Conservation (phyloP, 2,888 invertebrate species). For the Meganola albula region DNA sequence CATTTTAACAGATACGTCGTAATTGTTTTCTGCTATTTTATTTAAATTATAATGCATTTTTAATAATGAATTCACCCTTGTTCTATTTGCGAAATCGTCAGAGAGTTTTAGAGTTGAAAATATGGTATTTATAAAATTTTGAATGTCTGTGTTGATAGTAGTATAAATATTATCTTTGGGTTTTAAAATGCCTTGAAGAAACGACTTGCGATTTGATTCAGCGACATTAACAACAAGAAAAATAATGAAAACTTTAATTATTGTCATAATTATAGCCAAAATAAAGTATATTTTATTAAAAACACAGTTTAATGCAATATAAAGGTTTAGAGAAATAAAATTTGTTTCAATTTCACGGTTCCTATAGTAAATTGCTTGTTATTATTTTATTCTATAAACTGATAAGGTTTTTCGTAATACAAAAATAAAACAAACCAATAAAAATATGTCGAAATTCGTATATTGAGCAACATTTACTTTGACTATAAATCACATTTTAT, state of each 20-base stretch:
- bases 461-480: constrained; percentile 18
- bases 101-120: background rate
- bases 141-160: background rate
- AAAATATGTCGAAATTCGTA: constrained; percentile 8
- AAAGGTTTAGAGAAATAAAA: background rate
- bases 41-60: constrained; percentile 27
- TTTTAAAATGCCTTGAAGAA: constrained; percentile 6
- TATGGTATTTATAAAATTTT: background rate
- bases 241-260: too few species aligned
- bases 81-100: background rate
- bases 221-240: too few species aligned
- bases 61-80: constrained; percentile 15
- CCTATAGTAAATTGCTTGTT: too few species aligned
- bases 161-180: background rate
- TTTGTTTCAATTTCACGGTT: background rate
- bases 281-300: too few species aligned
- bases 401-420: too few species aligned
- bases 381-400: too few species aligned
- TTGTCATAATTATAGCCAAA: too few species aligned
- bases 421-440: constrained; percentile 7
- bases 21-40: constrained; percentile 20
- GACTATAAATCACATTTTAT: constrained; percentile 4
- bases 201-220: too few species aligned
- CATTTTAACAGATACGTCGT: constrained; percentile 16
- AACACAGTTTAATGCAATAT: background rate